Evolutionary conservation across 1,140 invertebrate genomes (phyloP).

Genomic region (Neuroterus valhalla): DNA sequence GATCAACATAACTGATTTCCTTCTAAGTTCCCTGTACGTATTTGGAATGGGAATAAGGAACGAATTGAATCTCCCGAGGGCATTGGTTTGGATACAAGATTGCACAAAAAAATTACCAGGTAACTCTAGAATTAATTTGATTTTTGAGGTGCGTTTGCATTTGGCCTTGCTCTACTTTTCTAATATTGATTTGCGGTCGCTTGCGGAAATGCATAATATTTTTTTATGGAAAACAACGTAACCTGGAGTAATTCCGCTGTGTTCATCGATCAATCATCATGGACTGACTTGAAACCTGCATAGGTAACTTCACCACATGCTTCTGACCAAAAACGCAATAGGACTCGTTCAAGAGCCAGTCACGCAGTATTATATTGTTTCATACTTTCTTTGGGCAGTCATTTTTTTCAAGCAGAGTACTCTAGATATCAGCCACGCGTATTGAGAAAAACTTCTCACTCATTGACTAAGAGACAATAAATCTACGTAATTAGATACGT

Average conservation of each 20-base stretch:
- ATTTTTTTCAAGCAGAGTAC: background rate
- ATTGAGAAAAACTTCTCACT: background rate
- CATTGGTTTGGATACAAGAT: background rate
- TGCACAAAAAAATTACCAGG: background rate
- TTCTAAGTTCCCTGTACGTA: background rate
- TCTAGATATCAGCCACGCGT: background rate
- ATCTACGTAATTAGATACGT: conserved; percentile 1
- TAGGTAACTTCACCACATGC: background rate
- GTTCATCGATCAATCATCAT: background rate
- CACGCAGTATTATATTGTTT: background rate
- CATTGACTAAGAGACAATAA: background rate
- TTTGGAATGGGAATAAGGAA: background rate
- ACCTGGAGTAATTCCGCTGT: background rate
- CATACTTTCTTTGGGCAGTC: background rate
- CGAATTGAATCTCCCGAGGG: conserved; percentile 6
- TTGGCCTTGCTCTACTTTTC: background rate
- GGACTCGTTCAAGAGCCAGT: background rate
- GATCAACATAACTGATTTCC: background rate
- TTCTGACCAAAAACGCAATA: background rate
- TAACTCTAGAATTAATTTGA: background rate
- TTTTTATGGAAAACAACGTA: too few species aligned
- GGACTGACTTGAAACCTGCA: background rate
- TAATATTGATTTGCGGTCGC: background rate
- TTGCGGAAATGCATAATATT: too few species aligned
- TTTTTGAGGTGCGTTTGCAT: background rate